Evolutionary conservation across 2,113 vertebrate genomes (phyloP), one percentile per base, ranked within the genome.

Genomic region (Eolophus roseicapilla): DNA sequence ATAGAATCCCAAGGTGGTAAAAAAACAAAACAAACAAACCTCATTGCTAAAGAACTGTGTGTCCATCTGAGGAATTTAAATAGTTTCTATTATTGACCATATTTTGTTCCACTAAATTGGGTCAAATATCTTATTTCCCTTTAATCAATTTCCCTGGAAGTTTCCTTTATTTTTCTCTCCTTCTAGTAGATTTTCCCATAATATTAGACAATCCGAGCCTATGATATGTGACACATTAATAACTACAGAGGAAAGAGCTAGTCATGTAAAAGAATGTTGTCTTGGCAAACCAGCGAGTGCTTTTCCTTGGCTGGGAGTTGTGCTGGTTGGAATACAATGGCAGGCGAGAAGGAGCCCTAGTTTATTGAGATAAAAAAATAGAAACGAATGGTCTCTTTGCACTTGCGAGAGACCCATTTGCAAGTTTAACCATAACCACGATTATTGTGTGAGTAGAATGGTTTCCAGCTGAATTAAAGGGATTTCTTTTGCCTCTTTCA

Each of bases 121-220:
- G 88, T 86, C 84, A 91, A 95, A 88, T 92, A 81, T 96, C 87
- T 96, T 86, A 33, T 95, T 97, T 96, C 94, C 93, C 90, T 97
- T 96, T 82, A 97, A 97, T 95, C 90, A 96, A 96, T 81, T 97
- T 96, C 94, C 92, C 93, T 97, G 95, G 94, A 96, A 97, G 94
- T 97, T 97, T 97, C 93, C 92, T 95, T 97, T 94, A 93, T 95
- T 97, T 96, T 94, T 96, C 86, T 93, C 92, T 94, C 92, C 87
- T 96, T 95, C 92, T 96, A 97, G 94, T 97, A 96, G 93, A 93
- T 96, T 97, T 97, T 95, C 93, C 92, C 95, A 97, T 97, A 95
- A 94, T 97, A 92, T 88, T 95, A 97, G 94, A 95, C 83, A 91
- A 96, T 93, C 93, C 81, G 86, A 93, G 91, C 87, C 96, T 92